A percentile compares a stretch with the other conserved stretches of the same genome.
These are phyloP conservation scores for Dipus sagitta DNA, from an alignment of 2,797 vertebrate species.

Conservation along the genomic window DNA sequence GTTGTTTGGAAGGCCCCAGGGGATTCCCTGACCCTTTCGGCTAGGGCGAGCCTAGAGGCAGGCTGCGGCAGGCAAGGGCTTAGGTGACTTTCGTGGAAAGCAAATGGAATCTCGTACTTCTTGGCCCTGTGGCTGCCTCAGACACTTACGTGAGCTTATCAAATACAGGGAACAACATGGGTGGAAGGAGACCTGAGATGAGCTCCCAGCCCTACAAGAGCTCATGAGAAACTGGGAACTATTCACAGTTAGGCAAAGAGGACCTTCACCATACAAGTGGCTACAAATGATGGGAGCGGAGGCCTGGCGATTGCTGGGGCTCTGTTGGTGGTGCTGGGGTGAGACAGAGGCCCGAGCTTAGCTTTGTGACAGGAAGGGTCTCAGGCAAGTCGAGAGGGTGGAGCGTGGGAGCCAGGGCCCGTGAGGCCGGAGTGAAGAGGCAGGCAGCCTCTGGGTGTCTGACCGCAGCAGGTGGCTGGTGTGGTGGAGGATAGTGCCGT, in stretches of 20 bases:
- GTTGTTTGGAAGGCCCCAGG: too few species aligned
- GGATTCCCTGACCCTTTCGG: not conserved
- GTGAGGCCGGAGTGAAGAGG: not conserved
- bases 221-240: not conserved
- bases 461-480: not conserved
- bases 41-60: not conserved
- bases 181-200: not conserved
- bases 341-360: too few species aligned
- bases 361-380: not conserved
- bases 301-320: not conserved
- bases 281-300: not conserved
- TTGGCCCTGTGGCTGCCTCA: fast-evolving
- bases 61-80: not conserved
- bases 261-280: not conserved
- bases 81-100: not conserved
- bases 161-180: not conserved
- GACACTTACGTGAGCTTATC: not conserved
- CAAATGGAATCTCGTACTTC: not conserved
- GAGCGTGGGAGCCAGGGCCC: not conserved
- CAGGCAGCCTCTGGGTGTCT: not conserved
- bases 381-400: not conserved
- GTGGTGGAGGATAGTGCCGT: fast-evolving
- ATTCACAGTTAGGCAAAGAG: not conserved
- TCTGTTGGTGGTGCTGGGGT: too few species aligned
- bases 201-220: not conserved